Conservation (phyloP, 2,797 vertebrate genomes). For the Brachymystax lenok region DNA sequence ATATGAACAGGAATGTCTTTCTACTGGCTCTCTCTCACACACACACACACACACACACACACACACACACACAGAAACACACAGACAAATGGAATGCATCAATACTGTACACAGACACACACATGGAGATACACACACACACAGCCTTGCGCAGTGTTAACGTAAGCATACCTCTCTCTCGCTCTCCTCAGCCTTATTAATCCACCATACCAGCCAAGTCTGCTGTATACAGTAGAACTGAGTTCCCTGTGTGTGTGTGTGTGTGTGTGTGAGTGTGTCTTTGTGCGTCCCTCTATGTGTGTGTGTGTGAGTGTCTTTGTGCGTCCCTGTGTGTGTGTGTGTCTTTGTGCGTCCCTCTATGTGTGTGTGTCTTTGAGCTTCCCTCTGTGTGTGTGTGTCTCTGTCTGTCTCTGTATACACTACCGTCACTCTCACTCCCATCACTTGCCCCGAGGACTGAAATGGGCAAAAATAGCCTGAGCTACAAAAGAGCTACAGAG, state of each 20-base stretch:
- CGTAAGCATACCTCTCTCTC: neutral
- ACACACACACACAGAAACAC: neutral
- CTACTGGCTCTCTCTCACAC: slow-evolving; percentile 11
- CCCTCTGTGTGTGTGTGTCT: neutral
- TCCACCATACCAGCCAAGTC: slow-evolving; percentile 1
- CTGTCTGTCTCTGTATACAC: slow-evolving; percentile 3
- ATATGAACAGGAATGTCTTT: slow-evolving; percentile 35
- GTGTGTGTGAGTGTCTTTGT: too few relatives aligned
- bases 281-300: too few relatives aligned
- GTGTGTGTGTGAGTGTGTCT: too few relatives aligned
- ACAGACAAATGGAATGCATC: too few relatives aligned
- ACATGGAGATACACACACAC: neutral
- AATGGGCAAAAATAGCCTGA: slow-evolving; percentile 63
- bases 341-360: too few relatives aligned
- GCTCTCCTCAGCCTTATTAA: slow-evolving; percentile 5
- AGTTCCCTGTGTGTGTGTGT: neutral
- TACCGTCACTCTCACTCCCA: slow-evolving; percentile 9
- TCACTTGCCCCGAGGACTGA: slow-evolving; percentile 49
- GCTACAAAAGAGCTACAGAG: slow-evolving; percentile 60
- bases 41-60: neutral
- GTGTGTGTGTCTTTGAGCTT: neutral
- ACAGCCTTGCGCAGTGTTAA: too few relatives aligned
- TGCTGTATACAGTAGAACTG: slow-evolving; percentile 13
- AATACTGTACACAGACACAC: neutral
- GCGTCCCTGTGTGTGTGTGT: too few relatives aligned